Evolutionary conservation across 1,140 invertebrate species (phyloP).

Genomic region (Panulirus ornatus): DNA sequence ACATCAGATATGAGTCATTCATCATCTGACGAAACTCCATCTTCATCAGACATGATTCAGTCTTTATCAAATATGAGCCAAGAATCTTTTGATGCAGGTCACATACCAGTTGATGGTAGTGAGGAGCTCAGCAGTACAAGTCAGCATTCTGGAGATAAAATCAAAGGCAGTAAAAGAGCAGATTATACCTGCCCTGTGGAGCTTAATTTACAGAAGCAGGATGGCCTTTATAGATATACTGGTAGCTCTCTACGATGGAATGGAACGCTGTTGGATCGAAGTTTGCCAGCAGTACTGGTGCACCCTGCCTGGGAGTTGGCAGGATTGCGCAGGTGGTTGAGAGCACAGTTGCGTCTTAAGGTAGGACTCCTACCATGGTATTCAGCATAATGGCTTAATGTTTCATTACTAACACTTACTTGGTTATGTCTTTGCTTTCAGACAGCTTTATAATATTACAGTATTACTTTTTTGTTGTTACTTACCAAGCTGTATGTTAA

Average conservation of each 20-base stretch:
- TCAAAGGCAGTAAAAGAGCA: not conserved
- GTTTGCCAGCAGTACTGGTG: conserved; percentile 48
- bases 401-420: no score
- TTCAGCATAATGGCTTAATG: no score
- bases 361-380: conserved; percentile 40
- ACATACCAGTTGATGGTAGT: not conserved
- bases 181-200: conserved; percentile 37
- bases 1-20: conserved; percentile 42
- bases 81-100: conserved; percentile 26
- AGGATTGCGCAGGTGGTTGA: conserved; percentile 47
- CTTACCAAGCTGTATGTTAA: no score
- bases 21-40: conserved; percentile 45
- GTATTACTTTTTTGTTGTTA: no score
- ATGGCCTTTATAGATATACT: conserved; percentile 21
- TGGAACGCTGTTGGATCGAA: conserved; percentile 34
- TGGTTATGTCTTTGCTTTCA: no score
- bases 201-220: conserved; percentile 44
- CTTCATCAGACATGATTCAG: conserved; percentile 57
- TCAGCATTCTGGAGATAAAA: conserved; percentile 25
- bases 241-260: conserved; percentile 50
- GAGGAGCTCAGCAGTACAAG: conserved; percentile 4
- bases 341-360: conserved; percentile 50
- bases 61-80: conserved; percentile 43
- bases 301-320: conserved; percentile 64
- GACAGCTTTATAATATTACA: no score